Conservation (phyloP, 2,113 vertebrate species). For the Ginglymostoma cirratum region DNA sequence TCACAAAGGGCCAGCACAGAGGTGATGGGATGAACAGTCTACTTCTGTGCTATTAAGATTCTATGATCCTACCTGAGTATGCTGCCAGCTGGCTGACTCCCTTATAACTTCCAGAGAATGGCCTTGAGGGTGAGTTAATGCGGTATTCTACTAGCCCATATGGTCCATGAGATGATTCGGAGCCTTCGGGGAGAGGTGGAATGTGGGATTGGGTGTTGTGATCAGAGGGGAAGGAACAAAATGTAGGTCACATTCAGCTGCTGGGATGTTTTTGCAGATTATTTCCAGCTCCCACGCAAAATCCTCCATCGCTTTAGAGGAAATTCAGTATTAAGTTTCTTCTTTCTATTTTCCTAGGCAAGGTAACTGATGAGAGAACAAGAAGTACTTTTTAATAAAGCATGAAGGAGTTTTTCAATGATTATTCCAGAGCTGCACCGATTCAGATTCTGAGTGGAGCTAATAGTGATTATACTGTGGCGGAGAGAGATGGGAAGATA, state of each 20-base stretch:
- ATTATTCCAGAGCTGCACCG: background rate
- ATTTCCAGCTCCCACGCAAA: background rate
- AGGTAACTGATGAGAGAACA: background rate
- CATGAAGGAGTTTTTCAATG: background rate
- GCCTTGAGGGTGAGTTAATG: background rate
- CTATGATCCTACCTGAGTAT: background rate
- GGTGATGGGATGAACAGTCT: background rate
- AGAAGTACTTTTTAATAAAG: conserved; percentile 4
- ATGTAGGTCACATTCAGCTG: background rate
- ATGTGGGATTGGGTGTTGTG: background rate
- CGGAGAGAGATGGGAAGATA: background rate
- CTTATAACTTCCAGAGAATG: background rate
- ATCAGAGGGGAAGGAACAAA: background rate
- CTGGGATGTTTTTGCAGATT: background rate
- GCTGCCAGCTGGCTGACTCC: background rate
- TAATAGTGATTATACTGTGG: background rate
- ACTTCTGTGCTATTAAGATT: background rate
- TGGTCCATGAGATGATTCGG: no score
- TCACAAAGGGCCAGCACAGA: background rate
- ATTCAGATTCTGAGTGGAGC: background rate
- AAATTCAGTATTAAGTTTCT: conserved; percentile 4
- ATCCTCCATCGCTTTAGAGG: background rate
- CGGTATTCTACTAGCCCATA: background rate
- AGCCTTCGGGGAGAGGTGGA: background rate
- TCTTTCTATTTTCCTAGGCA: background rate